Evolutionary conservation across 2,113 vertebrate genomes (phyloP).

Genomic region (Vulpes vulpes): DNA sequence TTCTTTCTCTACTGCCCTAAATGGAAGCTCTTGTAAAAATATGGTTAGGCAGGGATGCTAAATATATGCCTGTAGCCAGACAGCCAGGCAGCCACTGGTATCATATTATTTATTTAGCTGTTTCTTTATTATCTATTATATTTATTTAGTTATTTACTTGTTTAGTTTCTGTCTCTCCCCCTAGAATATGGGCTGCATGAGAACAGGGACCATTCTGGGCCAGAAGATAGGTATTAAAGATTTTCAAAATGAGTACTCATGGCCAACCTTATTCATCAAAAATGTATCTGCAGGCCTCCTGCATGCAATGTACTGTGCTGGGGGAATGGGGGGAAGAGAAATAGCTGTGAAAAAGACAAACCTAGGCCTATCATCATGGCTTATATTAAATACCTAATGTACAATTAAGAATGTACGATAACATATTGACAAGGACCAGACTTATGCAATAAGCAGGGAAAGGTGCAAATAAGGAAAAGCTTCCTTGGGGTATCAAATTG

Average conservation of each 20-base stretch:
- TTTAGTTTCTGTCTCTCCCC: background rate
- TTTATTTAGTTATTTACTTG: background rate
- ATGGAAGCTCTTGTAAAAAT: background rate
- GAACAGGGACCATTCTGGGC: background rate
- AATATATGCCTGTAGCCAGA: background rate
- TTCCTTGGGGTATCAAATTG: background rate
- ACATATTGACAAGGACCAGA: background rate
- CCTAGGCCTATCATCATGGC: background rate
- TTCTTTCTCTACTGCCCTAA: background rate
- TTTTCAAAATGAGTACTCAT: background rate
- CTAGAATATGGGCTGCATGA: background rate
- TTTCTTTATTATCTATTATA: background rate
- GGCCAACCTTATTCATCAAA: background rate
- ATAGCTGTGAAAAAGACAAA: background rate
- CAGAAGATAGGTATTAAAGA: background rate
- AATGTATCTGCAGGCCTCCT: background rate
- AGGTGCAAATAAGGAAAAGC: background rate
- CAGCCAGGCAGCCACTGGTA: background rate
- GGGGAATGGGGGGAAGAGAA: background rate
- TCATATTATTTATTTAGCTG: background rate
- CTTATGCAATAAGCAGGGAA: background rate
- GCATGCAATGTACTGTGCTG: background rate
- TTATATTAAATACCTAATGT: background rate
- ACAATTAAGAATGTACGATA: background rate
- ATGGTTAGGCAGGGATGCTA: background rate